A percentile compares a stretch with the other conserved stretches of the same genome.
Conservation (phyloP, 2,888 invertebrate genomes). For the Protophormia terraenovae region DNA sequence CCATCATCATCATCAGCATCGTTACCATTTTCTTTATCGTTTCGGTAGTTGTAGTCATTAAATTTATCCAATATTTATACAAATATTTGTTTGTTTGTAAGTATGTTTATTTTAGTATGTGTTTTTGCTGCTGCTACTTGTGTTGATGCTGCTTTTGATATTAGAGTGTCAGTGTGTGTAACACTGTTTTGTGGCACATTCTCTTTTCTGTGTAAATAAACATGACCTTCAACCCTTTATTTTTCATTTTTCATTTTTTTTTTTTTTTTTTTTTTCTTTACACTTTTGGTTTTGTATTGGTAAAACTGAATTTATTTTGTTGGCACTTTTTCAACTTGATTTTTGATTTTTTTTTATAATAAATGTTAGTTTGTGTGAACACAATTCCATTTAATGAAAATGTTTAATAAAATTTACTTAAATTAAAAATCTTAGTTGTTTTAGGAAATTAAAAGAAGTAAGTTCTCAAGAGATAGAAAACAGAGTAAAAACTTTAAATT, state of each 20-base stretch:
- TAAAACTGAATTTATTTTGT: constrained; percentile 7
- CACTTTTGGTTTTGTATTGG: constrained; percentile 1
- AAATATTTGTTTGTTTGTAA: constrained; percentile 12
- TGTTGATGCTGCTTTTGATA: background rate
- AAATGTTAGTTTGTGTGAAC: background rate
- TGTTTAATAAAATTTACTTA: constrained; percentile 19
- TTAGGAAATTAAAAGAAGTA: background rate
- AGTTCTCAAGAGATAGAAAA: background rate
- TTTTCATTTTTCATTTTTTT: background rate
- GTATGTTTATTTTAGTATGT: background rate
- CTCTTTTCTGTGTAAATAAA: constrained; percentile 24
- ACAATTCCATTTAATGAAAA: constrained; percentile 1
- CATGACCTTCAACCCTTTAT: constrained; percentile 54
- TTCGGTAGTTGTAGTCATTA: background rate
- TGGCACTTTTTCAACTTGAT: constrained; percentile 44
- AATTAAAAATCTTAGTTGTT: background rate
- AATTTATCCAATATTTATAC: constrained; percentile 27
- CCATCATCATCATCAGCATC: background rate
- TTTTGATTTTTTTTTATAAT: background rate
- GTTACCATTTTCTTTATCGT: background rate
- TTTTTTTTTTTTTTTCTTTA: background rate
- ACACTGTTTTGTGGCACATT: constrained; percentile 16
- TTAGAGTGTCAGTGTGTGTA: background rate
- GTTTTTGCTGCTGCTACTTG: background rate
- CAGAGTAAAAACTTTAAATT: background rate